Percentiles rank a stretch among this genome's conserved stretches.
phyloP scores from a whole-genome alignment of 2,797 vertebrate species.

The Pagetopsis macropterus region DNA sequence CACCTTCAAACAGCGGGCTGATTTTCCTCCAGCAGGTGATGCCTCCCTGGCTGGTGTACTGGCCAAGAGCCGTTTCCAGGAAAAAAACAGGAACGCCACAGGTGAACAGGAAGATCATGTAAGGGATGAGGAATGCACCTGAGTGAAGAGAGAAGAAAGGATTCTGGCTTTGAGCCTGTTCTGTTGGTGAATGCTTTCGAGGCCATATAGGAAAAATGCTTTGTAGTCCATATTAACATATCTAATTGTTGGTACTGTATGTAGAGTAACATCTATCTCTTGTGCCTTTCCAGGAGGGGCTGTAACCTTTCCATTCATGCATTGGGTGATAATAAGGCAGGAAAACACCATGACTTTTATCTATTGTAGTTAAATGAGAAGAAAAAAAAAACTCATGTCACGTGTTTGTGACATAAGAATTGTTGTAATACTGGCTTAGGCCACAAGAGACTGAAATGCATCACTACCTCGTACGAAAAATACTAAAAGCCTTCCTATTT shows the following conservation, averaged over 20 bases:
- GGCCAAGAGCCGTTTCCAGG: conserved; percentile 92
- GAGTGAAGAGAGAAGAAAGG: conserved; percentile 15
- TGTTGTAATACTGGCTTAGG: no score
- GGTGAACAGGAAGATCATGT: conserved; percentile 96
- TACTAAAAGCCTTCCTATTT: no score
- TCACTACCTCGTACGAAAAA: no score
- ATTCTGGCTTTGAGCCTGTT: not conserved
- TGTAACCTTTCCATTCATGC: no score
- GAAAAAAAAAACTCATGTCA: no score
- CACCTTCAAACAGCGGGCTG: conserved; percentile 97
- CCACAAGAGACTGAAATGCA: no score
- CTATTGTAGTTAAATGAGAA: no score
- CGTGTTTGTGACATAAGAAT: no score
- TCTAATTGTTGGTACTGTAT: not conserved
- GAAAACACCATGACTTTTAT: not conserved
- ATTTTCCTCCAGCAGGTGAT: conserved; percentile 95
- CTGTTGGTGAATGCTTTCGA: not conserved
- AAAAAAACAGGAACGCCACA: conserved; percentile 96
- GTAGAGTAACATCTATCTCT: not conserved
- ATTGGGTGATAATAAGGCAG: no score
- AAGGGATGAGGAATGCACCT: conserved; percentile 99
- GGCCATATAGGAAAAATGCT: not conserved
- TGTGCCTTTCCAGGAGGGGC: not conserved
- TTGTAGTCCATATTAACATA: not conserved
- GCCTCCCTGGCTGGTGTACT: conserved; percentile 95